These are phyloP conservation scores for Polyergus mexicanus DNA, from an alignment of 1,140 invertebrate genomes.

Conservation along the genomic window DNA sequence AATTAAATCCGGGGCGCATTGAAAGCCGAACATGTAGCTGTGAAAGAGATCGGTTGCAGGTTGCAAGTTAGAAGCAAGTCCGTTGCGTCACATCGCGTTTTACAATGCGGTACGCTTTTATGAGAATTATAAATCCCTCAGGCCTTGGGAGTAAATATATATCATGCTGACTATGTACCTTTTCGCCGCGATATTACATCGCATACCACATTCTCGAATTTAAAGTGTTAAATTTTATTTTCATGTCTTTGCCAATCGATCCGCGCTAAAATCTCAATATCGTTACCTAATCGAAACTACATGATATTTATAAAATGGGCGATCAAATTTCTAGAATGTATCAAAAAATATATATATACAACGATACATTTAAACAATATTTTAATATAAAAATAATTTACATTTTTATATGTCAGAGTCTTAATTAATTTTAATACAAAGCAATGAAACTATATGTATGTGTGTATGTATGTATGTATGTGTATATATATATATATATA, in stretches of 20 bases:
- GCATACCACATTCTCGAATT: background rate
- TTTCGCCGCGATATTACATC: constrained; percentile 13
- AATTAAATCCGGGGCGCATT: background rate
- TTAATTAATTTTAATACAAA: constrained; percentile 7
- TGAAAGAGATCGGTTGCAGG: constrained; percentile 61
- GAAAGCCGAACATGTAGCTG: constrained; percentile 19
- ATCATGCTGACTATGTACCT: constrained; percentile 46
- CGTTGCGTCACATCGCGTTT: constrained; percentile 70
- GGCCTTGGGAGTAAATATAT: constrained; percentile 45
- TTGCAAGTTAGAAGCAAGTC: constrained; percentile 66
- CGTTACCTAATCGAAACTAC: background rate
- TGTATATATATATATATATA: too few relatives aligned
- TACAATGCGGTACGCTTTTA: constrained; percentile 53
- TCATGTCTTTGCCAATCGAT: background rate
- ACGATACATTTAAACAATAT: background rate
- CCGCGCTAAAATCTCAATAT: constrained; percentile 3
- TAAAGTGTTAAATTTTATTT: constrained; percentile 2
- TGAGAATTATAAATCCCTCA: constrained; percentile 69
- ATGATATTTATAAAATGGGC: background rate
- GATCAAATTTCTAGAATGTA: background rate
- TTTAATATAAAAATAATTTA: constrained; percentile 9
- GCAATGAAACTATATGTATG: background rate
- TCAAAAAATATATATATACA: background rate
- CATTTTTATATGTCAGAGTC: background rate
- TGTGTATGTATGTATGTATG: too few relatives aligned